phyloP scores from a whole-genome alignment of 2,888 invertebrate species.

The Empis livida region DNA sequence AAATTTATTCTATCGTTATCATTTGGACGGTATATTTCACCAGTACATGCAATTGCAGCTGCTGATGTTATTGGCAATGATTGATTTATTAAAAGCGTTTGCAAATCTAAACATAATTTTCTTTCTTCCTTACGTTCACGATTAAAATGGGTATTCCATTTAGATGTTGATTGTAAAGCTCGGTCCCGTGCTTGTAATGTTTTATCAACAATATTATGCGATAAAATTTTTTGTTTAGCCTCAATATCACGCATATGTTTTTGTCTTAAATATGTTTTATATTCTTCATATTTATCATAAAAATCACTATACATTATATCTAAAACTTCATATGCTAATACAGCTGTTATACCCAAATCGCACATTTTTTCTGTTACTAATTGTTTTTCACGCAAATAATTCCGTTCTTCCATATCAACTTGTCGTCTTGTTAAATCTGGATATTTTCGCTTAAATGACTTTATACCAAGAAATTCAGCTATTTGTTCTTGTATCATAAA shows the following conservation, averaged over 20 bases:
- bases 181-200: conserved; percentile 52
- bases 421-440: conserved; percentile 73
- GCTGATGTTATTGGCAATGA: conserved; percentile 45
- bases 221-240: conserved; percentile 50
- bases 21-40: conserved; percentile 27
- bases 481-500: conserved; percentile 96
- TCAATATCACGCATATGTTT: conserved; percentile 56
- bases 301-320: conserved; percentile 95
- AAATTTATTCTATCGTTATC: conserved; percentile 13
- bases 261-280: conserved; percentile 44
- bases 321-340: conserved; percentile 82
- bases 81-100: conserved; percentile 75
- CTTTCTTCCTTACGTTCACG: conserved; percentile 54
- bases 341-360: conserved; percentile 85
- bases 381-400: conserved; percentile 69
- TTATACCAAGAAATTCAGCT: conserved; percentile 85
- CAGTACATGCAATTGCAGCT: conserved; percentile 20
- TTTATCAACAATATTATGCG: conserved; percentile 27
- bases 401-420: conserved; percentile 83
- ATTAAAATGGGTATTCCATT: conserved; percentile 76
- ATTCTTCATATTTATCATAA: conserved; percentile 88
- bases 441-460: conserved; percentile 93
- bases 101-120: conserved; percentile 79
- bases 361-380: conserved; percentile 84
- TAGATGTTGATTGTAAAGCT: conserved; percentile 72